Percentiles rank a stretch among this genome's conserved stretches.
phyloP scores from a whole-genome alignment of 2,113 vertebrate genomes.

The Pardalotus punctatus region DNA sequence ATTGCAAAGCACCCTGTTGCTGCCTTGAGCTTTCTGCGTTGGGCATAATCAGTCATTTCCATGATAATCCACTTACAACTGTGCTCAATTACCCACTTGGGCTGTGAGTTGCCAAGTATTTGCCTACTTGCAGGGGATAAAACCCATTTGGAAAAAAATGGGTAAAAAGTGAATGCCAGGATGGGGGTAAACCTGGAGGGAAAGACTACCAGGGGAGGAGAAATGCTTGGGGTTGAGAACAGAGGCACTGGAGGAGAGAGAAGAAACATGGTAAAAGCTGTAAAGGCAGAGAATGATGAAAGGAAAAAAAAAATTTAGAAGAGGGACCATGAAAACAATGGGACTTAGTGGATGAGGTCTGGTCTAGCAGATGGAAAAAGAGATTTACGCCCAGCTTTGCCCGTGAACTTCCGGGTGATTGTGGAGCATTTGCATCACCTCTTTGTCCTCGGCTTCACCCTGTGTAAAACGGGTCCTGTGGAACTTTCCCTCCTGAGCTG shows the following conservation, averaged over 20 bases:
- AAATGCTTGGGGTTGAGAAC: not conserved
- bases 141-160: not conserved
- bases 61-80: slow-evolving; percentile 52
- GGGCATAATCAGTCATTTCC: slow-evolving; percentile 48
- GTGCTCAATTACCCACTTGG: slow-evolving; percentile 41
- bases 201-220: not conserved
- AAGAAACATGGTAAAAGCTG: not conserved
- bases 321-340: not conserved
- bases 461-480: not conserved
- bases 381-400: not conserved
- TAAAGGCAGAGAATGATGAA: not conserved
- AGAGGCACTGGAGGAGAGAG: not conserved
- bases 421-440: not conserved
- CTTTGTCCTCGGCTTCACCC: slow-evolving; percentile 15
- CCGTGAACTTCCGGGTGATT: not conserved
- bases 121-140: slow-evolving; percentile 32
- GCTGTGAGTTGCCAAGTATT: slow-evolving; percentile 38
- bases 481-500: not conserved
- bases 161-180: not conserved
- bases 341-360: not conserved
- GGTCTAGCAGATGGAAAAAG: not conserved
- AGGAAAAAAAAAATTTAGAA: not conserved
- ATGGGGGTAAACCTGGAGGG: not conserved
- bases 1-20: slow-evolving; percentile 52
- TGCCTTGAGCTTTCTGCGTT: slow-evolving; percentile 43